Conservation (phyloP, 2,888 invertebrate genomes). For the Miltochrista miniata region DNA sequence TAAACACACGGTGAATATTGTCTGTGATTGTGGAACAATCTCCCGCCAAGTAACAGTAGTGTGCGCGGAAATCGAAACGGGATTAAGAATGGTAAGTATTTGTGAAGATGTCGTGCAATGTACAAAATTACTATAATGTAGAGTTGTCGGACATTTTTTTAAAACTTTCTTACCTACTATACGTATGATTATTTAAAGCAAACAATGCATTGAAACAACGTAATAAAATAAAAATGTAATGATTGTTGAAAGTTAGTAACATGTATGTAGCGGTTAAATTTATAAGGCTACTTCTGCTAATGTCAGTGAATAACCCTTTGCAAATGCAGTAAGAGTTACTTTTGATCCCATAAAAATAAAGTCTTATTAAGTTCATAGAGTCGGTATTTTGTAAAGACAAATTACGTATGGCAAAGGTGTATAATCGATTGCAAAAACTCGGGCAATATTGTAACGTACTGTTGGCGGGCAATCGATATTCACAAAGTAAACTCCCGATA, state of each 20-base stretch:
- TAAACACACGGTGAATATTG: slow-evolving; percentile 78
- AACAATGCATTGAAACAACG: no score
- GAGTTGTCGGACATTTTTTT: slow-evolving; percentile 9
- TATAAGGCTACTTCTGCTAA: no score
- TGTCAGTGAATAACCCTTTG: no score
- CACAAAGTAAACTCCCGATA: slow-evolving; percentile 62
- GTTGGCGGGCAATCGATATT: slow-evolving; percentile 61
- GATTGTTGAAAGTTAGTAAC: no score
- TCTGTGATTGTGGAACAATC: slow-evolving; percentile 56
- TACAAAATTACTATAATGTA: slow-evolving; percentile 24
- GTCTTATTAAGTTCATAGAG: slow-evolving; percentile 11
- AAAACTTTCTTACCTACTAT: no score
- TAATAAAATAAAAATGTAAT: no score
- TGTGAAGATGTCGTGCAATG: no score
- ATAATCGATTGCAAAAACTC: slow-evolving; percentile 73
- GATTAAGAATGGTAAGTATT: no score
- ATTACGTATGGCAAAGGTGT: slow-evolving; percentile 70
- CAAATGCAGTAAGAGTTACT: no score
- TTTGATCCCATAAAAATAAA: no score
- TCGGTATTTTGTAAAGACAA: slow-evolving; percentile 37
- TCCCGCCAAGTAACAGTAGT: slow-evolving; percentile 44
- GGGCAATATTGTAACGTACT: slow-evolving; percentile 65
- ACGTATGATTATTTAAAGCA: no score
- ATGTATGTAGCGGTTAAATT: no score
- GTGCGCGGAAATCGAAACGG: slow-evolving; percentile 51